phyloP scores from a whole-genome alignment of 1,140 invertebrate species.

The Plutomurus gul region DNA sequence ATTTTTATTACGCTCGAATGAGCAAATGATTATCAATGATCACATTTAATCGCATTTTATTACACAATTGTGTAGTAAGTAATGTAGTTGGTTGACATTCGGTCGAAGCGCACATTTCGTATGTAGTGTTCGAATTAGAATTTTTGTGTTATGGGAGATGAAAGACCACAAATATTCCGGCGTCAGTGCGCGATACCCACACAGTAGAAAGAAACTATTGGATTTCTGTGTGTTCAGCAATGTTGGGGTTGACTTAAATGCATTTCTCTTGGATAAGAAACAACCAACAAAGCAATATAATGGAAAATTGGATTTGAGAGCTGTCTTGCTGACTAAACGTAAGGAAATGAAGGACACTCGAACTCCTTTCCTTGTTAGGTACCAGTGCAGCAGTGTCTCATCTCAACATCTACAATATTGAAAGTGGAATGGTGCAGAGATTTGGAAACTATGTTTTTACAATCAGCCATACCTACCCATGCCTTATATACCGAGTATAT shows the following conservation, averaged over 20 bases:
- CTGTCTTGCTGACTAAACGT: not conserved
- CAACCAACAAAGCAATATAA: not conserved
- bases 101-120: not conserved
- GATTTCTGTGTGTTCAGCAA: no score
- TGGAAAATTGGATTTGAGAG: not conserved
- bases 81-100: no score
- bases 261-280: not conserved
- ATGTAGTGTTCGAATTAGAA: not conserved
- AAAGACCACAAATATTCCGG: no score
- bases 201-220: no score
- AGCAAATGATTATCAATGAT: not conserved
- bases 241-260: not conserved
- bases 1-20: not conserved
- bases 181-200: no score
- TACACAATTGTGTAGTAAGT: no score
- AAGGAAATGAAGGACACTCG: conserved; percentile 22
- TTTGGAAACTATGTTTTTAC: not conserved
- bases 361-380: not conserved
- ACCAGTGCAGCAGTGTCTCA: no score
- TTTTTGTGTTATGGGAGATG: not conserved
- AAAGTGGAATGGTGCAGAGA: not conserved
- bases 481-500: not conserved
- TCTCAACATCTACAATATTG: no score
- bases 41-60: not conserved
- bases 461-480: not conserved